Conservation (phyloP, 2,797 vertebrate species). For the Chrysocyon brachyurus region DNA sequence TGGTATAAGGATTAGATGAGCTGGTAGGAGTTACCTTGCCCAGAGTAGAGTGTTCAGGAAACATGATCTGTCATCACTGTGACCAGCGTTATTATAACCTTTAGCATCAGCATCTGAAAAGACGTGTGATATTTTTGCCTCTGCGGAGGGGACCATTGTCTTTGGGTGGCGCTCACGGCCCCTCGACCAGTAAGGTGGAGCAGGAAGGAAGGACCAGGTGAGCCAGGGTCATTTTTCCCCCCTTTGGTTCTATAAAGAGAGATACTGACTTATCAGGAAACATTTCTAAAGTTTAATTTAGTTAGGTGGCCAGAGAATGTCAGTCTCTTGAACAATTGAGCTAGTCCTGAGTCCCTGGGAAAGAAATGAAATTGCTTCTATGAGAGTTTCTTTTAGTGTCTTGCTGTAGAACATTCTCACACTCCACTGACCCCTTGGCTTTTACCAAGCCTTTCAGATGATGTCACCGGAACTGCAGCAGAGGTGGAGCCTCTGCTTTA, state of each 20-base stretch:
- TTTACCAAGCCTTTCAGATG: constrained; percentile 61
- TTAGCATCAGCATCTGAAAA: not conserved
- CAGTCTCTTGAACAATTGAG: constrained; percentile 23
- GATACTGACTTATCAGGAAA: constrained; percentile 9
- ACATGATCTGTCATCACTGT: not conserved
- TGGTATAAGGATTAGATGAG: not conserved
- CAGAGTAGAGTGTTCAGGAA: constrained; percentile 23
- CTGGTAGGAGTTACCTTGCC: not conserved
- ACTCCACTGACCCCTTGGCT: constrained; percentile 55
- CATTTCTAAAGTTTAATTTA: constrained; percentile 65
- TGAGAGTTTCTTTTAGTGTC: constrained; percentile 38
- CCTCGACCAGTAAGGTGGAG: not conserved
- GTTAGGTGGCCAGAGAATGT: not conserved
- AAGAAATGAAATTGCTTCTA: constrained; percentile 52
- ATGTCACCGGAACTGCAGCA: constrained; percentile 11
- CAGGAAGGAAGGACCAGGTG: not conserved
- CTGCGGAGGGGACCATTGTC: not conserved
- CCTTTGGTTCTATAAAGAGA: constrained; percentile 26
- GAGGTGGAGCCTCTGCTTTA: constrained; percentile 12
- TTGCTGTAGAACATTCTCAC: constrained; percentile 39
- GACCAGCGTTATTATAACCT: constrained; percentile 23
- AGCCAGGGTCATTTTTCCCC: not conserved
- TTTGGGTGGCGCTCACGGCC: not conserved
- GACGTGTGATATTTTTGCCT: not conserved
- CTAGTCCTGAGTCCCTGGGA: not conserved